Evolutionary conservation across 2,888 invertebrate species (phyloP), one percentile per base, ranked within the genome.

Genomic region (Antheraea assamensis): DNA sequence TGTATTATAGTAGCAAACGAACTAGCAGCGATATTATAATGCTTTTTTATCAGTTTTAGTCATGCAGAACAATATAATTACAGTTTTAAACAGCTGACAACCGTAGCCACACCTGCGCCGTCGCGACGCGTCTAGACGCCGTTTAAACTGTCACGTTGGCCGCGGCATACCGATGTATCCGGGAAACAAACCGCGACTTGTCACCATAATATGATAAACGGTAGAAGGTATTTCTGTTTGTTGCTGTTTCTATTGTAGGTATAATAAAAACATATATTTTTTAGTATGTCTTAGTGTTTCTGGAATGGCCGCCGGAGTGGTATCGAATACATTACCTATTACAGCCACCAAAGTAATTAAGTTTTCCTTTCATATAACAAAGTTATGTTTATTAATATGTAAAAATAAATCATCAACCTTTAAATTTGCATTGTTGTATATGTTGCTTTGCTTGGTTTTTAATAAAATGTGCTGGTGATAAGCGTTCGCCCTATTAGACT

Each of bases 121-220:
- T 30, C 61, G 30, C 30, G 27, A 64, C 30, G 61, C 61, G 61
- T 17, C 21, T 27, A 17, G 61, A 30, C 61, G 61, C 61, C 17
- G 30, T 30, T 58, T 24, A 24, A n/a, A 58, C 13, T 58, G 58
- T 58, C 58, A 58, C 58, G 58, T 58, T 24, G 24, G 42, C 42
- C 35, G 42, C 42, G 42, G 58, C 61, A 64, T 64, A 30, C 61
- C 61, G 30, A 30, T 30, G 61, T 64, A 64, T 64, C 61, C 61
- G 61, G 30, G 61, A 64, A 64, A 27, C 27, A 30, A 30, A 30
- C 61, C 17, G 15, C 15, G 19, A 30, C 27, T 30, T 30, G 27
- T 64, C 61, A 64, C 27, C 30, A 30, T 30, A 15, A 30, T 64
- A 64, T 27, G 61, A 64, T 64, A 64, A 64, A 64, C 24, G 24